Conservation (phyloP, 1,140 invertebrate genomes). For the Drosophila sucinea region DNA sequence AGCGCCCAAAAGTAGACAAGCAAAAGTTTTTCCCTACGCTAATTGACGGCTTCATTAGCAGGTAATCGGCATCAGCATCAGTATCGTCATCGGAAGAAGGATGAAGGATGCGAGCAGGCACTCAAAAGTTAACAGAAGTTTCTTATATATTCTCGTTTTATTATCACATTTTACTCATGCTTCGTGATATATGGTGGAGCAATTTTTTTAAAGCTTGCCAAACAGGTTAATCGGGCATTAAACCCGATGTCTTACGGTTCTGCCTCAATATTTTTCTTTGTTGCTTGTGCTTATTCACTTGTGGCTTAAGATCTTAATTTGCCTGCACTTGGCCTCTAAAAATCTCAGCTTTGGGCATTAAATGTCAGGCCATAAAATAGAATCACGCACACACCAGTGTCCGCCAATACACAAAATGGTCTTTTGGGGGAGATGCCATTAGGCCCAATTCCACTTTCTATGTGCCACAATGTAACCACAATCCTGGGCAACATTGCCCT, state of each 20-base stretch:
- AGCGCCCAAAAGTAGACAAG: conserved; percentile 42
- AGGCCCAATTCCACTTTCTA: conserved; percentile 20
- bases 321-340: conserved; percentile 31
- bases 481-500: conserved; percentile 17
- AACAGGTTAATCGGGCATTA: conserved; percentile 50
- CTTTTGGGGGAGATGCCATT: conserved; percentile 30
- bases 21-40: conserved; percentile 41
- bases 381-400: conserved; percentile 42
- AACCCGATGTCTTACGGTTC: conserved; percentile 16
- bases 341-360: conserved; percentile 54
- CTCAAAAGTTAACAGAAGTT: neutral
- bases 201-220: conserved; percentile 33
- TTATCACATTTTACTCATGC: neutral
- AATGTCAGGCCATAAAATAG: conserved; percentile 63
- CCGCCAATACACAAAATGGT: conserved; percentile 39
- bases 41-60: conserved; percentile 50
- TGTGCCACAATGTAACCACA: conserved; percentile 5
- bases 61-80: neutral
- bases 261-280: neutral
- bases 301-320: conserved; percentile 50
- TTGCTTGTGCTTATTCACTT: neutral
- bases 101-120: neutral
- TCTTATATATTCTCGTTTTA: conserved; percentile 2
- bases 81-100: neutral
- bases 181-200: conserved; percentile 14